Percentiles rank a stretch among this genome's conserved stretches.
phyloP scores from a whole-genome alignment of 2,113 vertebrate species.

The Anas platyrhynchos region DNA sequence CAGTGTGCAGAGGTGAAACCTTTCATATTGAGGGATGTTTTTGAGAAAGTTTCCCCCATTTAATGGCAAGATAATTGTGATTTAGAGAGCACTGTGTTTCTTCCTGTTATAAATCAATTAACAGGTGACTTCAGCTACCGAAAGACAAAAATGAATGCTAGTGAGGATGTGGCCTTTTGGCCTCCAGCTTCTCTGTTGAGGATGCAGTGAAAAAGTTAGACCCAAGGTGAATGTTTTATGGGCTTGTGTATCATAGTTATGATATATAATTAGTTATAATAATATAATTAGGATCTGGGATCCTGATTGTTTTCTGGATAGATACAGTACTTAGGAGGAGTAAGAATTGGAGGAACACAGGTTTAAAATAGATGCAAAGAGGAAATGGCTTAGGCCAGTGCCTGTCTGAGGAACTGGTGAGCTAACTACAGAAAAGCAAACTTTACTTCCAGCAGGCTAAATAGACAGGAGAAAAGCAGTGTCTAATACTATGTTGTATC shows the following conservation, averaged over 20 bases:
- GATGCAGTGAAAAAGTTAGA: background rate
- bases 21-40: background rate
- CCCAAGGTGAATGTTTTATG: background rate
- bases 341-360: background rate
- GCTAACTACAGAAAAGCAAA: background rate
- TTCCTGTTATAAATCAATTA: background rate
- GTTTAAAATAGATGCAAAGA: background rate
- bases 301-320: background rate
- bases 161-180: background rate
- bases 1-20: background rate
- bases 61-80: background rate
- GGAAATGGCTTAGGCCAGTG: background rate
- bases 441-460: background rate
- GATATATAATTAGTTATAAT: no score
- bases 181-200: background rate
- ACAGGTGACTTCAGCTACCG: rapidly evolving
- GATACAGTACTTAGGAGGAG: background rate
- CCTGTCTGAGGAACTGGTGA: background rate
- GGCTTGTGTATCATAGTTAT: background rate
- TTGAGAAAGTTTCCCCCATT: background rate
- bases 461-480: background rate
- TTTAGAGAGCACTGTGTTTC: background rate
- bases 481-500: background rate
- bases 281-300: background rate
- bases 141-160: background rate